These are phyloP conservation scores for Drosophila sulfurigaster DNA, from an alignment of 1,140 invertebrate genomes.

Conservation along the genomic window DNA sequence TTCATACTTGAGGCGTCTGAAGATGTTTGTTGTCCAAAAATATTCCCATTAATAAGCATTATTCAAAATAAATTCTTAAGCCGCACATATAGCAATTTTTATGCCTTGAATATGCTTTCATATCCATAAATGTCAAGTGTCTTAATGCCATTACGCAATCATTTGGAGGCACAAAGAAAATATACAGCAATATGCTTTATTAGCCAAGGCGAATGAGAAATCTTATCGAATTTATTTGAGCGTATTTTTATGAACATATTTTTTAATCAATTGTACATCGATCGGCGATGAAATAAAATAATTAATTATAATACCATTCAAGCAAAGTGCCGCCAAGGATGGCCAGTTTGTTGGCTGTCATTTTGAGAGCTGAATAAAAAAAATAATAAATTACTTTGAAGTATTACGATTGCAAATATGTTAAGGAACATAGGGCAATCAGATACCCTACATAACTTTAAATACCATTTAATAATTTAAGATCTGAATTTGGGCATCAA, in stretches of 20 bases:
- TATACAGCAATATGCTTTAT: neutral
- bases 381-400: neutral
- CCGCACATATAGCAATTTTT: neutral
- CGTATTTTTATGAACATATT: neutral
- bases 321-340: neutral
- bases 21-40: conserved; percentile 10
- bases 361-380: neutral
- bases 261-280: conserved; percentile 56
- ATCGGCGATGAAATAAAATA: conserved; percentile 49
- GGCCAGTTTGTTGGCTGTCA: neutral
- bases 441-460: neutral
- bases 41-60: conserved; percentile 17
- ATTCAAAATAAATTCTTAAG: conserved; percentile 9
- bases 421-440: neutral
- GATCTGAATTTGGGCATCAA: neutral
- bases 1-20: conserved; percentile 21
- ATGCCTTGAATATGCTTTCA: neutral
- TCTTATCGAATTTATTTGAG: neutral
- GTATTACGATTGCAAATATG: too few species aligned
- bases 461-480: neutral
- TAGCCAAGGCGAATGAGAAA: conserved; percentile 29
- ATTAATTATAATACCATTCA: neutral
- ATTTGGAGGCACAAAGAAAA: neutral
- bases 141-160: neutral
- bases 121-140: neutral